These are phyloP conservation scores for Prionchulus punctatus DNA, from an alignment of 2,888 invertebrate genomes.

Conservation along the genomic window DNA sequence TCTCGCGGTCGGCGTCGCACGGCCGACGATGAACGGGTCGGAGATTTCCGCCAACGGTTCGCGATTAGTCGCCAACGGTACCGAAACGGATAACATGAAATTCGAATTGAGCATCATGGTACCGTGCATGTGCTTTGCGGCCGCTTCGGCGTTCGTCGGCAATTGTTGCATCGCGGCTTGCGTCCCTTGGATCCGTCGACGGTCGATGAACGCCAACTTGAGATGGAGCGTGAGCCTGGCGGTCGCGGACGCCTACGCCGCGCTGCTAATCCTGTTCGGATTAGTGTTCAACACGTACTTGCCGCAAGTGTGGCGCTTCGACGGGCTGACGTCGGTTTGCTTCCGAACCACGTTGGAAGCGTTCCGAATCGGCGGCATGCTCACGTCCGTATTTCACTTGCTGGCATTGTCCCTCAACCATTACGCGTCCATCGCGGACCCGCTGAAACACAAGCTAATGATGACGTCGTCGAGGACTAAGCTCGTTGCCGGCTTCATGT, in stretches of 20 bases:
- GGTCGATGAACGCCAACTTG: conserved; percentile 24
- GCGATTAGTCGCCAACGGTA: too few species aligned
- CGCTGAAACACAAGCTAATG: conserved; percentile 43
- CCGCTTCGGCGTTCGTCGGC: background rate
- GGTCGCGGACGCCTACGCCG: conserved; percentile 19
- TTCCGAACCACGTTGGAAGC: conserved; percentile 27
- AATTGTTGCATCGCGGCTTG: background rate
- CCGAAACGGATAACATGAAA: too few species aligned
- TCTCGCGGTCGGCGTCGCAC: too few species aligned
- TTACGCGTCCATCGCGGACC: conserved; percentile 48
- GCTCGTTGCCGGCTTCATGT: background rate
- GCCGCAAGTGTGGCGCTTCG: background rate
- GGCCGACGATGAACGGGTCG: too few species aligned
- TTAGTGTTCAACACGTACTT: background rate
- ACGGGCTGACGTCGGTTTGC: background rate
- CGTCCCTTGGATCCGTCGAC: conserved; percentile 11
- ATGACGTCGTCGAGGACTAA: background rate
- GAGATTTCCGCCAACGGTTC: too few species aligned
- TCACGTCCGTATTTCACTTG: conserved; percentile 48
- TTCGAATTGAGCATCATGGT: too few species aligned
- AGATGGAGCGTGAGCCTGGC: conserved; percentile 23
- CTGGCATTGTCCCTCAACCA: conserved; percentile 49
- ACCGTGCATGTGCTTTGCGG: background rate
- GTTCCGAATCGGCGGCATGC: conserved; percentile 43
- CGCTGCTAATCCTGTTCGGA: background rate